Conservation (phyloP, 2,888 invertebrate species). For the Globia sparganii region DNA sequence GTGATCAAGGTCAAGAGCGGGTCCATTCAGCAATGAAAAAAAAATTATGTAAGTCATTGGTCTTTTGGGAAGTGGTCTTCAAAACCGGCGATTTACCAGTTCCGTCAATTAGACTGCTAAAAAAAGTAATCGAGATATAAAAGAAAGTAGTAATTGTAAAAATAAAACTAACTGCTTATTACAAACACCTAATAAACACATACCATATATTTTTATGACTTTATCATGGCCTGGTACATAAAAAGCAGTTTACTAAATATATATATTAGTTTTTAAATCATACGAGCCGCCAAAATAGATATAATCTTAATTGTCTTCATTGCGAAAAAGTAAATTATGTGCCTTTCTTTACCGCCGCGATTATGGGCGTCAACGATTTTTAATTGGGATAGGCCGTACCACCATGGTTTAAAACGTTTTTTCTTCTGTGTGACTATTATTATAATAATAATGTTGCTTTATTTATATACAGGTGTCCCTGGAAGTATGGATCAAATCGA, state of each 20-base stretch:
- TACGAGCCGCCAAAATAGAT: conserved; percentile 44
- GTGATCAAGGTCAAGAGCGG: no score
- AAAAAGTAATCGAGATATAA: conserved; percentile 1
- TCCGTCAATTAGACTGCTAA: neutral
- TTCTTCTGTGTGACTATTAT: no score
- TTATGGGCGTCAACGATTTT: conserved; percentile 39
- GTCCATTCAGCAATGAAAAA: no score
- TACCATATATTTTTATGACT: conserved; percentile 46
- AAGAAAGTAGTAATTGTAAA: conserved; percentile 11
- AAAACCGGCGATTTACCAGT: neutral
- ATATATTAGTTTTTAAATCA: conserved; percentile 37
- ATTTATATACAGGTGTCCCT: no score
- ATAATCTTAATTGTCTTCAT: conserved; percentile 36
- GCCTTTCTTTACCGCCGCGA: conserved; percentile 44
- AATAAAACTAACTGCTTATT: conserved; percentile 12
- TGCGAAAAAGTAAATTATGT: conserved; percentile 35
- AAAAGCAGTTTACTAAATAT: conserved; percentile 39
- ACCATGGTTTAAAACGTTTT: conserved; percentile 8
- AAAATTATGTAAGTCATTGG: neutral
- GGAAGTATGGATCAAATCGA: no score
- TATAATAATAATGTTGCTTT: no score
- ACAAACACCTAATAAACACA: conserved; percentile 28
- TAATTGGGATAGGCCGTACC: conserved; percentile 16
- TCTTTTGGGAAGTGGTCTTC: neutral
- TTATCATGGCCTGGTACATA: conserved; percentile 30